Conservation (phyloP, 2,888 invertebrate species). For the Drosophila atripex region DNA sequence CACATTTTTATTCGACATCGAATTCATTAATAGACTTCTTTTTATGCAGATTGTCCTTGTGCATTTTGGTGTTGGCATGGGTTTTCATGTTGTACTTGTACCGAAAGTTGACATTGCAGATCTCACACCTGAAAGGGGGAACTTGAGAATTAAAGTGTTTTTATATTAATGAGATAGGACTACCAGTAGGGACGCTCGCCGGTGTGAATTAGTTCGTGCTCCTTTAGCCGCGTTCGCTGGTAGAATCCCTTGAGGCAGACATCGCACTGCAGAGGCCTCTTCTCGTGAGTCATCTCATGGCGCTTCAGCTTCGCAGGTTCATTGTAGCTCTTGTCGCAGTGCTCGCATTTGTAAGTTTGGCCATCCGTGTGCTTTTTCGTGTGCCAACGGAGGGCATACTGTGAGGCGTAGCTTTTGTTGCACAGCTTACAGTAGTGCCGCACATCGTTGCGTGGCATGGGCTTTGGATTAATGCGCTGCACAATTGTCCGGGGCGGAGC, state of each 20-base stretch:
- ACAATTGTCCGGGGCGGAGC: conserved; percentile 58
- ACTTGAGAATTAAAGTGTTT: not conserved
- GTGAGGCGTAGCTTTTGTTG: conserved; percentile 71
- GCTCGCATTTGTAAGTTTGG: conserved; percentile 84
- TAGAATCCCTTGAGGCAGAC: conserved; percentile 63
- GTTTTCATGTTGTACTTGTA: conserved; percentile 62
- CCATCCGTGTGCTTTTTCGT: conserved; percentile 85
- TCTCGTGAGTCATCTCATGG: conserved; percentile 62
- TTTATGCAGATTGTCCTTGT: conserved; percentile 60
- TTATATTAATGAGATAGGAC: not conserved
- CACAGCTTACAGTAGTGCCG: conserved; percentile 71
- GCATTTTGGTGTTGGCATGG: conserved; percentile 65
- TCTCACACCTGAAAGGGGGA: conserved; percentile 55
- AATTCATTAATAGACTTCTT: conserved; percentile 1
- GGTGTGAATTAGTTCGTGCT: conserved; percentile 60
- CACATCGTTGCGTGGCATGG: conserved; percentile 19
- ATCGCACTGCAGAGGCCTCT: conserved; percentile 61
- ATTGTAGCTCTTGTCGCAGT: conserved; percentile 83
- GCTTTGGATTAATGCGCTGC: conserved; percentile 40
- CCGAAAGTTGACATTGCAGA: conserved; percentile 62
- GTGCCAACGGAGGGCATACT: conserved; percentile 84
- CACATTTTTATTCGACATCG: conserved; percentile 12
- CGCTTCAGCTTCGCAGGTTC: conserved; percentile 48
- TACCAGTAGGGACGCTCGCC: conserved; percentile 67
- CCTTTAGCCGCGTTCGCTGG: conserved; percentile 49